Percentiles rank a stretch among this genome's conserved stretches.
Conservation (phyloP, 2,797 vertebrate species). For the Argya squamiceps region DNA sequence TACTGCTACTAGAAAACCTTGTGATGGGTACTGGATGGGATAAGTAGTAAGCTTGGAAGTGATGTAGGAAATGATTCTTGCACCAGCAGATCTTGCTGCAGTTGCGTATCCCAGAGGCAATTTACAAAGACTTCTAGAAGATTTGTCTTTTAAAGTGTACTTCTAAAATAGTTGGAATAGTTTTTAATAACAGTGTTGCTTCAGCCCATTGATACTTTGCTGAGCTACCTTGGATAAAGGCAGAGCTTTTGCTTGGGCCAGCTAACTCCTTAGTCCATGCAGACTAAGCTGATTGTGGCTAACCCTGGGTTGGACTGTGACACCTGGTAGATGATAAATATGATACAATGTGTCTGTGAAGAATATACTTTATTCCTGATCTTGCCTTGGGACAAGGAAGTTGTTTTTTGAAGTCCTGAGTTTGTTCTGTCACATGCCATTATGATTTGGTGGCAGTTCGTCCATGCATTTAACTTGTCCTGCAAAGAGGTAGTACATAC, state of each 20-base stretch:
- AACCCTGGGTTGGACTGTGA: background rate
- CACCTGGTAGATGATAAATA: background rate
- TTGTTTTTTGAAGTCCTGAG: background rate
- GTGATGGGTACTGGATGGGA: background rate
- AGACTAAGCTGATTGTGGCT: background rate
- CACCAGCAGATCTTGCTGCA: background rate
- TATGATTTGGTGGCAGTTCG: background rate
- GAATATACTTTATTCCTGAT: background rate
- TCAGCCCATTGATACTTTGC: background rate
- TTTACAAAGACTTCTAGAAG: background rate
- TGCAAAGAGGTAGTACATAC: background rate
- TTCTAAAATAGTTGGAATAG: background rate
- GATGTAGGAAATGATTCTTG: background rate
- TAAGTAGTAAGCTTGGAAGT: background rate
- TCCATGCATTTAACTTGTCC: background rate
- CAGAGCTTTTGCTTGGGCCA: background rate
- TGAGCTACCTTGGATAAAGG: background rate
- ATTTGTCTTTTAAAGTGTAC: background rate
- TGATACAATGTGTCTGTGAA: background rate
- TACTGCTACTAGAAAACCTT: accelerated
- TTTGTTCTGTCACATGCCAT: background rate
- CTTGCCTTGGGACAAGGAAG: background rate
- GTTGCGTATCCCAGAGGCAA: background rate
- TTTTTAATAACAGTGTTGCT: background rate
- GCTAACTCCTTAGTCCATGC: background rate